Base-by-base conservation (phyloP, 1,140 invertebrate genomes). In the Hyles vespertilio region DNA sequence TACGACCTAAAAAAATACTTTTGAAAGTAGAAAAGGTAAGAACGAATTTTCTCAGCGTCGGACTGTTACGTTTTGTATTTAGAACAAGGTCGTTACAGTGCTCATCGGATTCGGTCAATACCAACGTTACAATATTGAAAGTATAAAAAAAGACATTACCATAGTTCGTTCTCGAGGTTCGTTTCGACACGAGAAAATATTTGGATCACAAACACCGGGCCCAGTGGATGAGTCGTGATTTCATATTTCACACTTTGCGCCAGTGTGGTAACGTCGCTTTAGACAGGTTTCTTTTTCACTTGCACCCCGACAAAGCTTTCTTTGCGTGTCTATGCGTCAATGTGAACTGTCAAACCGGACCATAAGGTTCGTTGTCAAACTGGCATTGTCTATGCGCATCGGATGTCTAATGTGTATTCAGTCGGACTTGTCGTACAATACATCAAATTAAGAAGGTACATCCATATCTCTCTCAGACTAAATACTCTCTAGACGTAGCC, bases 171-270 rank as follows among this genome's bases (percentile, higher is more conserved):
- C 22, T 22, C 69, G 64, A 74, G 70, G 78, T 79, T 81, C 72
- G 75, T 80, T 81, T 84, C 77, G 75, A 79, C 75, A 84, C 70
- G 75, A 86, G 75, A 83, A 81, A 77, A 78, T 85, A 87, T 89
- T 84, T 79, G 77, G 79, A 87, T 84, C 77, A 79, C 82, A 85
- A 88, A 89, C 74, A 84, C 61, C 70, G 69, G 76, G 65, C 72
- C 73, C 71, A 84, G 79, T 83, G 75, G 79, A 76, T 69, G 72
- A 84, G 74, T 88, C 85, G 85, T 88, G 85, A 88, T 88, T 88
- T 88, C 84, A 85, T 88, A 85, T 87, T 88, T 88, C 81, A 88
- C 85, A 88, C 85, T 88, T 84, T 68, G 76, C 75, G 76, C 74
- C 70, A 78, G 79, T 77, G 81, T 72, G 77, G 78, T 80, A 81